Evolutionary conservation across 2,113 vertebrate species (phyloP).

Genomic region (Morone saxatilis): DNA sequence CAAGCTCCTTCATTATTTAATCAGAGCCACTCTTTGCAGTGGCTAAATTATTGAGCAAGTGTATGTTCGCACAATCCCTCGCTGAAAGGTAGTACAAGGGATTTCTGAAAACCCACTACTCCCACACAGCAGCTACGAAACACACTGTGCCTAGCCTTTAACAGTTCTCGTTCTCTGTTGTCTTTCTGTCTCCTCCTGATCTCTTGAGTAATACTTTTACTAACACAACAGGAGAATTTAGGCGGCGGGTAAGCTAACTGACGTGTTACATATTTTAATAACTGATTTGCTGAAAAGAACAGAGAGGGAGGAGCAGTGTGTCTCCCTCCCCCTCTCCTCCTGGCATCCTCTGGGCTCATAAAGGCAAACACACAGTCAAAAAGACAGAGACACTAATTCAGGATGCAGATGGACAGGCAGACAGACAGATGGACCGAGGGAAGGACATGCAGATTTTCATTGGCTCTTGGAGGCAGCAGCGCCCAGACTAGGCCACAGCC

Average conservation of each 20-base stretch:
- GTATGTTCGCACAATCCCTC: slow-evolving; percentile 83
- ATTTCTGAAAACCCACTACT: slow-evolving; percentile 68
- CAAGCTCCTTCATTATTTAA: slow-evolving; percentile 84
- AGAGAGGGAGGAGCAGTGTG: slow-evolving; percentile 23
- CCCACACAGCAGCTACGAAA: slow-evolving; percentile 47
- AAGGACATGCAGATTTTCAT: slow-evolving; percentile 68
- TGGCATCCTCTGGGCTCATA: slow-evolving; percentile 54
- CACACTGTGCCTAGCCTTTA: slow-evolving; percentile 27
- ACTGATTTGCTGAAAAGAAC: slow-evolving; percentile 50
- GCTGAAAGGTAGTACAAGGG: slow-evolving; percentile 77
- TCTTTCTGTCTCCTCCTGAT: slow-evolving; percentile 25
- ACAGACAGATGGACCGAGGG: slow-evolving; percentile 77
- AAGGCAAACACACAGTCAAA: slow-evolving; percentile 68
- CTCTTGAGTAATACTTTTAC: slow-evolving; percentile 34
- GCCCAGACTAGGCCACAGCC: slow-evolving; percentile 55
- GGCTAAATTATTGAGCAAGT: slow-evolving; percentile 82
- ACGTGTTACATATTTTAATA: slow-evolving; percentile 40
- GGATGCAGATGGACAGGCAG: slow-evolving; percentile 80
- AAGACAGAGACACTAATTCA: slow-evolving; percentile 66
- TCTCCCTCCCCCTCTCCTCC: slow-evolving; percentile 29
- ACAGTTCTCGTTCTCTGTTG: slow-evolving; percentile 23
- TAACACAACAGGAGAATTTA: slow-evolving; percentile 40
- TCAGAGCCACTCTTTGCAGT: slow-evolving; percentile 81
- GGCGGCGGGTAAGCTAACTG: slow-evolving; percentile 38
- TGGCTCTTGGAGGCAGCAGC: slow-evolving; percentile 55